Evolutionary conservation across 2,888 invertebrate species (phyloP).

Genomic region (Metellina segmentata): DNA sequence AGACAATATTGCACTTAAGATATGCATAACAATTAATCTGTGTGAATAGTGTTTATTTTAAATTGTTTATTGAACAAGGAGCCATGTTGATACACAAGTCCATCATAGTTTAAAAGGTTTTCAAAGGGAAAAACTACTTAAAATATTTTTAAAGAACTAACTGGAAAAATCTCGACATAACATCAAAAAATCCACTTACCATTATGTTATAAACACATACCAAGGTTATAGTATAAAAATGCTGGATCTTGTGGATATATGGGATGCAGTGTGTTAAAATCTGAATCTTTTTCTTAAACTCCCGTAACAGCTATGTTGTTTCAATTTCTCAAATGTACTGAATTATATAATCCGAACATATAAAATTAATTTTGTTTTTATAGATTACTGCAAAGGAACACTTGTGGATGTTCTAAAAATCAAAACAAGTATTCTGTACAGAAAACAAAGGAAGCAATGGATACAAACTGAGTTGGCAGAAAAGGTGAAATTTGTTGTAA

Average conservation of each 20-base stretch:
- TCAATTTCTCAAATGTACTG: neutral
- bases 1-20: too few species aligned
- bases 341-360: neutral
- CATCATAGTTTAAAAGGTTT: too few species aligned
- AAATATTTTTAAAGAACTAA: too few species aligned
- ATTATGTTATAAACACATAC: neutral
- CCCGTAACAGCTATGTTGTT: neutral
- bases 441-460: neutral
- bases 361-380: neutral
- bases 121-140: too few species aligned
- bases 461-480: neutral
- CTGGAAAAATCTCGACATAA: too few species aligned
- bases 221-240: neutral
- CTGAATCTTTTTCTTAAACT: neutral
- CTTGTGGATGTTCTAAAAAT: constrained; percentile 6
- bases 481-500: too few species aligned
- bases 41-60: too few species aligned
- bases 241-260: neutral
- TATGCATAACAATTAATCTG: too few species aligned
- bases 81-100: too few species aligned
- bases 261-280: neutral
- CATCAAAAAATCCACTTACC: neutral
- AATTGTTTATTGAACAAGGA: too few species aligned
- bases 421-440: constrained; percentile 12
- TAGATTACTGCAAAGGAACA: constrained; percentile 15